Evolutionary conservation across 2,113 vertebrate species (phyloP).

Genomic region (Corvus cornix): DNA sequence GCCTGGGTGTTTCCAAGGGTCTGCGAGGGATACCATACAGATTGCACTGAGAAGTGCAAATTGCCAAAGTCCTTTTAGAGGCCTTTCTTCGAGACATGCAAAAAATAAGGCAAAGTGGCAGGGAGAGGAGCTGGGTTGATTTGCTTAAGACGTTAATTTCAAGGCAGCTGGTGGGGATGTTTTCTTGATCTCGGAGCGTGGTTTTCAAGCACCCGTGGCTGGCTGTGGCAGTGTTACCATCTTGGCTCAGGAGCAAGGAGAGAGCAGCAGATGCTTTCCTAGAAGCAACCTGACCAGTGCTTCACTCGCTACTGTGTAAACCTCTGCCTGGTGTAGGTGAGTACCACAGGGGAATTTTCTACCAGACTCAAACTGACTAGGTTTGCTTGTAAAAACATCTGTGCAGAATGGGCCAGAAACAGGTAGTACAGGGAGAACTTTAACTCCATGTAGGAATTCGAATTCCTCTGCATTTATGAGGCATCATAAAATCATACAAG

Average conservation of each 20-base stretch:
- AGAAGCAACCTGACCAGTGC: background rate
- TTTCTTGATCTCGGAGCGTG: background rate
- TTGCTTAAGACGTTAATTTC: background rate
- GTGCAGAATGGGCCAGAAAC: background rate
- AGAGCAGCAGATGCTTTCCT: background rate
- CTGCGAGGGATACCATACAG: rapidly evolving
- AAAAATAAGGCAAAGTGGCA: background rate
- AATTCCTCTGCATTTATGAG: constrained; percentile 7
- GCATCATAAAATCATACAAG: background rate
- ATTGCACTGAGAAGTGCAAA: background rate
- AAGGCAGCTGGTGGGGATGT: background rate
- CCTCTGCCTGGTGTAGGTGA: background rate
- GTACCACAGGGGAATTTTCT: background rate
- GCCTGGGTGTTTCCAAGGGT: background rate
- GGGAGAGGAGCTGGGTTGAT: background rate
- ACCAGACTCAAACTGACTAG: background rate
- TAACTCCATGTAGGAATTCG: background rate
- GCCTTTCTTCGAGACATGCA: background rate
- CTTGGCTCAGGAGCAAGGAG: background rate
- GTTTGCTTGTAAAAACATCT: background rate
- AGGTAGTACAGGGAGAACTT: background rate
- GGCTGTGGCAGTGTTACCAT: background rate
- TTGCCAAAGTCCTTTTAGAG: background rate
- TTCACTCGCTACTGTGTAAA: background rate
- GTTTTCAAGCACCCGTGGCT: background rate